Conservation (phyloP, 2,888 invertebrate species). For the Rhynchonema sp. region DNA sequence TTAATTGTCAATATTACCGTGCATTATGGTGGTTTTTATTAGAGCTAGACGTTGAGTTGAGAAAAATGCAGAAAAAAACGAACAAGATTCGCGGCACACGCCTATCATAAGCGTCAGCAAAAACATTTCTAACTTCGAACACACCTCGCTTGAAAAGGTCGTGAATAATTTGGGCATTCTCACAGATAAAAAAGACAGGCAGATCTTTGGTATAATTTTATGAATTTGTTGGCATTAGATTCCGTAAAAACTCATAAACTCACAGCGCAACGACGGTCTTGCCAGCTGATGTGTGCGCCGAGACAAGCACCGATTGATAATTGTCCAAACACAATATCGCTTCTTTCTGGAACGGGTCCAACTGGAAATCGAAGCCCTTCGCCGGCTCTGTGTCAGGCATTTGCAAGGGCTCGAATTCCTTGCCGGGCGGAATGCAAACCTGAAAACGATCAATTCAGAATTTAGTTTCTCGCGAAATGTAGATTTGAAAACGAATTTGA, state of each 20-base stretch:
- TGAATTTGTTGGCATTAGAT: no score
- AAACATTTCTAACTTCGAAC: no score
- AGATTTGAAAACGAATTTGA: no score
- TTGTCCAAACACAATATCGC: constrained; percentile 63
- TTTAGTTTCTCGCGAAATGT: no score
- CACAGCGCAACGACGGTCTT: constrained; percentile 94
- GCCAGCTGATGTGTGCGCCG: constrained; percentile 96
- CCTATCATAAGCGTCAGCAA: background rate
- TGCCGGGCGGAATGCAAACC: constrained; percentile 64
- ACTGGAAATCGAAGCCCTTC: constrained; percentile 73
- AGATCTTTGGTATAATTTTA: no score
- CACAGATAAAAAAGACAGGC: no score
- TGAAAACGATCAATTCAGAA: constrained; percentile 13
- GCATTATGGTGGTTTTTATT: no score
- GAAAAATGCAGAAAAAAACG: background rate
- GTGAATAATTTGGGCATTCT: no score
- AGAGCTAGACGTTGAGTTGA: no score
- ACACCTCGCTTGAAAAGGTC: no score
- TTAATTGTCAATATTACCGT: no score
- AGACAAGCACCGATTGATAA: constrained; percentile 88
- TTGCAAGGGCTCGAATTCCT: constrained; percentile 48
- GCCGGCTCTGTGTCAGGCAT: constrained; percentile 49
- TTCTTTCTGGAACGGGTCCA: constrained; percentile 84
- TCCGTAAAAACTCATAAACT: constrained; percentile 33
- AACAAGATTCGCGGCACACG: background rate